These are phyloP conservation scores for Thysanoteuthis rhombus DNA, from an alignment of 2,888 invertebrate genomes.

Conservation along the genomic window DNA sequence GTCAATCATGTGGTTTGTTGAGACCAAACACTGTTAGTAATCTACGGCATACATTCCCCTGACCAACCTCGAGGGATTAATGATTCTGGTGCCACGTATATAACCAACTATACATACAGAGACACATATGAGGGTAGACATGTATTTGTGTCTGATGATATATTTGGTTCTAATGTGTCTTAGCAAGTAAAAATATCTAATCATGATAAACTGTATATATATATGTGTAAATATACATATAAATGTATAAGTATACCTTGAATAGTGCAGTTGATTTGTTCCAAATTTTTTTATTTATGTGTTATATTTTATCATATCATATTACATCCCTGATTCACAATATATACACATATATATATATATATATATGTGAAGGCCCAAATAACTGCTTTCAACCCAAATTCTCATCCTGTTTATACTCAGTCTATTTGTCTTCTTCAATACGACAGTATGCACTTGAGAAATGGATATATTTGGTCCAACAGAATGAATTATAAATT, in stretches of 20 bases:
- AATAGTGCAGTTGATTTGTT: too few relatives aligned
- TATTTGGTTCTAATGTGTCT: background rate
- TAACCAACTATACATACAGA: background rate
- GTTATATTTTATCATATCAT: too few relatives aligned
- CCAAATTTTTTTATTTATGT: too few relatives aligned
- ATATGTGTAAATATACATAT: background rate
- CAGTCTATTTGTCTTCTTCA: too few relatives aligned
- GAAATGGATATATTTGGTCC: too few relatives aligned
- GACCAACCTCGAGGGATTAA: background rate
- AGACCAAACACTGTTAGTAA: background rate
- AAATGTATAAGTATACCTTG: background rate
- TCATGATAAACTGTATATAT: background rate
- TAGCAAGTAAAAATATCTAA: too few relatives aligned
- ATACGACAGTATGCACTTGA: too few relatives aligned
- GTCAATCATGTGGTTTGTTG: slow-evolving; percentile 12
- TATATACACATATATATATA: slow-evolving; percentile 12
- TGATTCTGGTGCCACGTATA: background rate
- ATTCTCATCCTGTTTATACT: too few relatives aligned
- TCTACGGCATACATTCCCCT: background rate
- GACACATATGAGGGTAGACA: background rate
- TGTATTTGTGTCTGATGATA: background rate
- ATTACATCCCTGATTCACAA: too few relatives aligned
- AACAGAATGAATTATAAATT: too few relatives aligned
- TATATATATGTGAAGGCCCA: background rate
- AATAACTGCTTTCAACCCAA: too few relatives aligned